Percentiles rank a stretch among this genome's conserved stretches.
phyloP scores from a whole-genome alignment of 2,797 vertebrate genomes.

The Mus minutoides region DNA sequence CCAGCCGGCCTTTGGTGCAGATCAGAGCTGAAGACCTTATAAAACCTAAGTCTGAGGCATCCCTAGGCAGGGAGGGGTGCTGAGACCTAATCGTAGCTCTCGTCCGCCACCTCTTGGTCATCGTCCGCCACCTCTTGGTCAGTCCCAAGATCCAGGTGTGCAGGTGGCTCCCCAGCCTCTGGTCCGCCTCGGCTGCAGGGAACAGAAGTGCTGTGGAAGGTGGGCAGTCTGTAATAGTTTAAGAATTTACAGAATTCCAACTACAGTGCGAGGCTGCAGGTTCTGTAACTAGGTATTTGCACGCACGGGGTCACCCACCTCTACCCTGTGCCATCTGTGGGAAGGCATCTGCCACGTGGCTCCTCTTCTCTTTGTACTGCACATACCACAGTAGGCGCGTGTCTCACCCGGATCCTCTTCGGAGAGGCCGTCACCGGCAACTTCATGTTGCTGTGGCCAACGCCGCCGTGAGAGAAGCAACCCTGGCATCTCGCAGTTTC shows the following conservation, averaged over 20 bases:
- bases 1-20: background rate
- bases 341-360: background rate
- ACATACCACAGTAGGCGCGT: rapidly evolving
- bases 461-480: background rate
- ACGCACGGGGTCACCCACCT: background rate
- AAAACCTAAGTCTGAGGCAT: too few species aligned
- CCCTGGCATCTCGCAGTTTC: background rate
- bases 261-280: too few species aligned
- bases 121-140: too few species aligned
- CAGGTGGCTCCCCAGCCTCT: background rate
- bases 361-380: background rate
- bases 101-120: too few species aligned
- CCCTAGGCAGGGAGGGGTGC: too few species aligned
- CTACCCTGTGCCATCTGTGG: background rate
- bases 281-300: background rate
- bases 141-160: background rate
- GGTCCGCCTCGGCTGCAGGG: background rate
- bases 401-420: too few species aligned
- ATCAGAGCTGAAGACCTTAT: too few species aligned
- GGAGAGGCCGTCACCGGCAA: background rate
- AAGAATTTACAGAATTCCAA: background rate
- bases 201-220: background rate
- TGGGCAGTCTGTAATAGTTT: background rate
- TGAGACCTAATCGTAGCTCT: background rate
- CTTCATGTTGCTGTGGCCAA: background rate